These are phyloP conservation scores for Agonopterix subpropinquella DNA, from an alignment of 2,888 invertebrate species.

Conservation along the genomic window DNA sequence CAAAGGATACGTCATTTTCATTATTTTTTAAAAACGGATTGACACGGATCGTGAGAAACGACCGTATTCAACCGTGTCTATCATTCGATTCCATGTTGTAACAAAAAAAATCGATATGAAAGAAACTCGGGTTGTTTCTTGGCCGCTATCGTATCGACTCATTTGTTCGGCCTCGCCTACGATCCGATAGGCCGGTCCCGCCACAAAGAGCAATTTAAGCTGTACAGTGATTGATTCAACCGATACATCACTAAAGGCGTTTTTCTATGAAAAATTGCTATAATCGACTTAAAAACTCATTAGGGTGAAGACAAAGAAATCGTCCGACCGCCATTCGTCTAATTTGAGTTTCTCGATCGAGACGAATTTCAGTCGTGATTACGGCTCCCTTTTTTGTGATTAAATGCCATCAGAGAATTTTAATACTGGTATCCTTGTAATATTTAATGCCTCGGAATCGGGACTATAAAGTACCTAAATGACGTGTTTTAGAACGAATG, in stretches of 20 bases:
- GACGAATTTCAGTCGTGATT: constrained; percentile 66
- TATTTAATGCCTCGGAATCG: constrained; percentile 20
- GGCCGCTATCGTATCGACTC: constrained; percentile 29
- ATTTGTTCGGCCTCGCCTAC: constrained; percentile 41
- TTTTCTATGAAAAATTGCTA: constrained; percentile 76
- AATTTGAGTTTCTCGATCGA: constrained; percentile 71
- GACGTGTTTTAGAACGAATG: constrained; percentile 1
- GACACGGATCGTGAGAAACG: constrained; percentile 39
- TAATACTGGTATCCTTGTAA: constrained; percentile 34
- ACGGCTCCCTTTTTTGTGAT: constrained; percentile 54
- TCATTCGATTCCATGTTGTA: constrained; percentile 14
- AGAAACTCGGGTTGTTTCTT: constrained; percentile 15
- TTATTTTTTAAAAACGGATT: constrained; percentile 43
- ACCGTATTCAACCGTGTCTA: constrained; percentile 26
- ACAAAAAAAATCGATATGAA: constrained; percentile 15
- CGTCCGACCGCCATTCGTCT: constrained; percentile 67
- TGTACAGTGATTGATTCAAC: constrained; percentile 70
- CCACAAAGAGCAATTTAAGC: constrained; percentile 63
- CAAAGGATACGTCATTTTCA: constrained; percentile 33
- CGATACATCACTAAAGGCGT: constrained; percentile 74
- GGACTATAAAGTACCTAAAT: constrained; percentile 2
- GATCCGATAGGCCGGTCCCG: constrained; percentile 48
- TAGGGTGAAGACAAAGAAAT: constrained; percentile 73
- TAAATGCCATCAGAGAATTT: constrained; percentile 46
- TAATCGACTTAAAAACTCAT: constrained; percentile 77